Base-by-base conservation (phyloP, 2,888 invertebrate species). In the Dione vanillae region DNA sequence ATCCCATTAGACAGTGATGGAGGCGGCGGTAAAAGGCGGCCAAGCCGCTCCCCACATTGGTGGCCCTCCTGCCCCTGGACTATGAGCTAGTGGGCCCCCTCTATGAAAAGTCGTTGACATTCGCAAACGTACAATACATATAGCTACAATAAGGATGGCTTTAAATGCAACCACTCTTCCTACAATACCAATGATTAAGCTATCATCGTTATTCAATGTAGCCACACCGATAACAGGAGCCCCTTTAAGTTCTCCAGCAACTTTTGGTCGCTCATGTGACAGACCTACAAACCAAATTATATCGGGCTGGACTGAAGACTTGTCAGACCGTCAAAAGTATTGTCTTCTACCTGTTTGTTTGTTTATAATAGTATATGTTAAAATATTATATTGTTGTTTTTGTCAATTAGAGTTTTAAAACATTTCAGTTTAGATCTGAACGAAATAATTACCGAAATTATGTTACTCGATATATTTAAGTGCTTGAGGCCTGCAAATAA, bases 131-230 rank as follows among this genome's bases (percentile, higher is more conserved):
- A 98, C 96, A 49, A 98, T 96, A 82, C 98, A 98, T 77, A 97
- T 97, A n/a, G 96, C 96, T 40, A 98, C 96, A 45, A 98, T 96
- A 67, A 98, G 94, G 75, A 98, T 96, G 12, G 97, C 97, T 76
- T 98, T 97, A 83, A 98, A 97, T 1, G 97, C 97, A 0, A 98
- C 97, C 0, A 98, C 98, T 1, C 98, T 98, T 0, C 98, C 98
- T 0, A 98, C 98, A 76, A 98, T 98, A n/a, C 97, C 97, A 72
- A 98, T 98, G 65, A 98, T 98, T n/a, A 98, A 92, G 6, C 97
- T 98, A 78, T 98, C 98, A 79, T 98, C 98, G 80, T 97, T 98
- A 68, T 95, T 96, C 12, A 96, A 94, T 0, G 95, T 90, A 11
- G 94, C 93, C 71, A 94, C 93, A 2, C 94, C 94, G 2, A 93